Evolutionary conservation across 2,888 invertebrate species (phyloP), one percentile per base, ranked within the genome.

Genomic region (Colostygia pectinataria): DNA sequence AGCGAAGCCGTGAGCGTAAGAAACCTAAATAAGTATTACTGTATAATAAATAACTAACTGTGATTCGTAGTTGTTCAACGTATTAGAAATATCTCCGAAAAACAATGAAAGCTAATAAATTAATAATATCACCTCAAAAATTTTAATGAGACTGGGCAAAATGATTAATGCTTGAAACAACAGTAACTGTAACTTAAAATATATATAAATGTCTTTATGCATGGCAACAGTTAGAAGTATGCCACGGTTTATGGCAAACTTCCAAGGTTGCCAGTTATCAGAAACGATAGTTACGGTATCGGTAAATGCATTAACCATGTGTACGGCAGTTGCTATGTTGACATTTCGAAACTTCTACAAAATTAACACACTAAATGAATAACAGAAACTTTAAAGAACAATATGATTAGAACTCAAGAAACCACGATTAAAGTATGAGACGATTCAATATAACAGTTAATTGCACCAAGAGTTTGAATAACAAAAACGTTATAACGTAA

Each of bases 241-340:
- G 55, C 55, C 60, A 55, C 54, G 57, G 55, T 60, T 60, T 58
- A 58, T 56, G 38, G 52, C 50, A 32, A 38, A 51, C 53, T 61
- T 50, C 62, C 73, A 73, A 73, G 73, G 73, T 65, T 68, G 43
- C 20, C 55, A 43, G 55, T 63, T 71, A 71, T 67, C 66, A 61
- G 66, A 61, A 59, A 51, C 63, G 57, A 62, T 61, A 56, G 60
- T 50, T 53, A 55, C 57, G 52, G 54, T 64, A 62, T 67, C 62
- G 68, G 55, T 48, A 55, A 52, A 63, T 51, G 51, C 57, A 67
- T 69, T 70, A 65, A 74, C 68, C 62, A 61, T 64, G 52, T 64
- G 24, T 60, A 63, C 65, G 53, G 57, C 42, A 43, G 49, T 54
- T 56, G 44, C 45, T 57, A 46, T 50, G 40, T 31, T 36, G 41